Evolutionary conservation across 2,888 invertebrate species (phyloP).

Genomic region (Auanema sp.): DNA sequence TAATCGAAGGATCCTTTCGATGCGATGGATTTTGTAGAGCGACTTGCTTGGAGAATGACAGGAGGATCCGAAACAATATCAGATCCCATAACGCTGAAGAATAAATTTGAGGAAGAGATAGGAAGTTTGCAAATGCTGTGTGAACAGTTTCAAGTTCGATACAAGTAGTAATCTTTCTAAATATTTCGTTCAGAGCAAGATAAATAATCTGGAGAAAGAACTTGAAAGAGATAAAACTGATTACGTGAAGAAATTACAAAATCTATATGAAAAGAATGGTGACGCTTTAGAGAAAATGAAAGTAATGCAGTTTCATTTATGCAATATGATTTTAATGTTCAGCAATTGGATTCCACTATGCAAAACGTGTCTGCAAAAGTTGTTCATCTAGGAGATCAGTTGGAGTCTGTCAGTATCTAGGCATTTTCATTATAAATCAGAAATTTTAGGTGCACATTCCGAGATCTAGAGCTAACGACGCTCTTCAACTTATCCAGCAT

Average conservation of each 20-base stretch:
- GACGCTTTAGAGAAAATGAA: slow-evolving; percentile 59
- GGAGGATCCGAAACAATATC: slow-evolving; percentile 69
- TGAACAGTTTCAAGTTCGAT: slow-evolving; percentile 57
- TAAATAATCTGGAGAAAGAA: slow-evolving; percentile 55
- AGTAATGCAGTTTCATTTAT: slow-evolving; percentile 23
- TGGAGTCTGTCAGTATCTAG: slow-evolving; percentile 75
- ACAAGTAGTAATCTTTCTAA: neutral
- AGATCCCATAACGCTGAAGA: slow-evolving; percentile 54
- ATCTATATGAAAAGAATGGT: slow-evolving; percentile 56
- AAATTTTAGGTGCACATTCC: slow-evolving; percentile 41
- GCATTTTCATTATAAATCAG: too few species aligned
- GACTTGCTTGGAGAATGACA: slow-evolving; percentile 90
- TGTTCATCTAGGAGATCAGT: slow-evolving; percentile 94
- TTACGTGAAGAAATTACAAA: slow-evolving; percentile 53
- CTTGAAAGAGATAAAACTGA: slow-evolving; percentile 59
- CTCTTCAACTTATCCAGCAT: slow-evolving; percentile 85
- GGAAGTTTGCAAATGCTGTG: slow-evolving; percentile 59
- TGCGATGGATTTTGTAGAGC: slow-evolving; percentile 93
- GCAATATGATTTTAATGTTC: slow-evolving; percentile 69
- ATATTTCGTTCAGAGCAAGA: slow-evolving; percentile 47
- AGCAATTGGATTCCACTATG: slow-evolving; percentile 90
- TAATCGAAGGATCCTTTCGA: slow-evolving; percentile 86
- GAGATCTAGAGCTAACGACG: slow-evolving; percentile 88
- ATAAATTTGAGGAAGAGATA: slow-evolving; percentile 63
- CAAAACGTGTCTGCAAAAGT: slow-evolving; percentile 96